Percentiles rank a stretch among this genome's conserved stretches.
These are phyloP conservation scores for Lasioglossum malachurum DNA, from an alignment of 2,888 invertebrate genomes.

Conservation along the genomic window DNA sequence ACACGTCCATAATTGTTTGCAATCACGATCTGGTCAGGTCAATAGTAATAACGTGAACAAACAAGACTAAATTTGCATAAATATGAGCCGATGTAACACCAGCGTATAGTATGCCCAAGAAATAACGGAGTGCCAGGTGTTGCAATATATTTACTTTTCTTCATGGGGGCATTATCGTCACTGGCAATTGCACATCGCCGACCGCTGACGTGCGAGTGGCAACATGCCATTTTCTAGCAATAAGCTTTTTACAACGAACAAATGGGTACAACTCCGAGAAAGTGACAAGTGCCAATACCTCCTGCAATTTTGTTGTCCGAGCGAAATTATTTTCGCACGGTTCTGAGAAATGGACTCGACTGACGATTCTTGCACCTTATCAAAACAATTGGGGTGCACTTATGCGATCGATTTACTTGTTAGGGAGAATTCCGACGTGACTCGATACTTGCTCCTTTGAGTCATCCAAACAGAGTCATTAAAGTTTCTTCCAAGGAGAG, in stretches of 20 bases:
- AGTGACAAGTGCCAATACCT: slow-evolving; percentile 10
- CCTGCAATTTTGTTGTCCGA: neutral
- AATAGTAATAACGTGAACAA: neutral
- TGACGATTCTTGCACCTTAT: neutral
- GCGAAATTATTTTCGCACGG: neutral
- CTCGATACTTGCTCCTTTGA: neutral
- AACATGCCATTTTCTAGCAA: neutral
- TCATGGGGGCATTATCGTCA: slow-evolving; percentile 30
- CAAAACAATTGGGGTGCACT: slow-evolving; percentile 9
- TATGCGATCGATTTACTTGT: slow-evolving; percentile 22
- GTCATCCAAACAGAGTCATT: neutral
- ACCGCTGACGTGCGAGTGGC: neutral
- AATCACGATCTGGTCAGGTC: neutral
- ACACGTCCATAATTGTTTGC: neutral
- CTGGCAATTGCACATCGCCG: neutral
- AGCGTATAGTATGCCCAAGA: neutral
- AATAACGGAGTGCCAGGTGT: slow-evolving; percentile 5
- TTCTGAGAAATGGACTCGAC: slow-evolving; percentile 6
- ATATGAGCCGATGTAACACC: neutral
- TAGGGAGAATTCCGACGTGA: neutral
- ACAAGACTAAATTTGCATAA: neutral
- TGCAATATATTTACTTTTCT: neutral
- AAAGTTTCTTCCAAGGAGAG: neutral
- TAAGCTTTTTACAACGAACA: slow-evolving; percentile 27
- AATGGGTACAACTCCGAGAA: neutral